phyloP scores from a whole-genome alignment of 2,113 vertebrate species.

The human (Homo sapiens) region GRCh38 chr9:114357501-114358000 shows the following conservation, averaged over 20 bases:
- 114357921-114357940: background rate
- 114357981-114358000: slow-evolving; percentile 79
- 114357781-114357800: background rate
- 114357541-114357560: rapidly evolving
- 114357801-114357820: background rate
- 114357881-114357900: too few relatives aligned
- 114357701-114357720: background rate
- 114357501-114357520: rapidly evolving
- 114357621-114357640: background rate
- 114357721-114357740: background rate
- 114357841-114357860: background rate
- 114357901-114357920: background rate
- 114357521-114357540: background rate
- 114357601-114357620: background rate
- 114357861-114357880: too few relatives aligned
- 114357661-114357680: background rate
- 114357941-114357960: slow-evolving; percentile 56
- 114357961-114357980: slow-evolving; percentile 43
- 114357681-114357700: background rate
- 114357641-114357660: background rate
- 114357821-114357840: background rate
- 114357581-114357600: background rate
- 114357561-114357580: too few relatives aligned
- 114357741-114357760: rapidly evolving
- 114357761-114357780: background rate